phyloP scores from a whole-genome alignment of 2,113 vertebrate species.

The Dunckerocampus dactyliophorus region DNA sequence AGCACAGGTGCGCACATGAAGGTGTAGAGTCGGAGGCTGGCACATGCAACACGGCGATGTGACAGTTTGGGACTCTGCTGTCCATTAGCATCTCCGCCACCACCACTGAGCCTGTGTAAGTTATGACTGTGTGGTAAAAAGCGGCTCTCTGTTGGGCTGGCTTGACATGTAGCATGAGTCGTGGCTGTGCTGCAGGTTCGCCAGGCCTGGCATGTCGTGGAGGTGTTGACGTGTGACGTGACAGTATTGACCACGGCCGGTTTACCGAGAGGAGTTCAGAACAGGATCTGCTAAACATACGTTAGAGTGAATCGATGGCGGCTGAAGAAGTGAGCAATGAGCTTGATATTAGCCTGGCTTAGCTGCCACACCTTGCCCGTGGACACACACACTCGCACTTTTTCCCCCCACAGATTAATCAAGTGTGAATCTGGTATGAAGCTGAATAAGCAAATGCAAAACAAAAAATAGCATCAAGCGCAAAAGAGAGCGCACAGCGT shows the following conservation, averaged over 20 bases:
- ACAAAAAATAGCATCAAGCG: conserved; percentile 22
- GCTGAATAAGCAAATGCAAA: conserved; percentile 50
- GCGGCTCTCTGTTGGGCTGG: conserved; percentile 19
- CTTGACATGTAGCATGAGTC: conserved; percentile 39
- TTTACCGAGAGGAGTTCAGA: conserved; percentile 68
- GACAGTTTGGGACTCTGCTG: conserved; percentile 52
- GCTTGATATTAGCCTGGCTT: conserved; percentile 66
- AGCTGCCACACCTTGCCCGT: conserved; percentile 22
- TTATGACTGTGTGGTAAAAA: conserved; percentile 27
- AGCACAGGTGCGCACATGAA: conserved; percentile 65
- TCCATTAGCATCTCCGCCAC: conserved; percentile 49
- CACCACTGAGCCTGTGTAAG: conserved; percentile 10
- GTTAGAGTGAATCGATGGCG: conserved; percentile 64
- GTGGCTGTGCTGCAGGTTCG: conserved; percentile 17
- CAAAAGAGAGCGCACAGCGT: conserved; percentile 31
- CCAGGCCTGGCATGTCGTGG: conserved; percentile 23
- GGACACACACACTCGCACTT: conserved; percentile 38
- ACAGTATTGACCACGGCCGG: conserved; percentile 62
- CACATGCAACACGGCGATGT: conserved; percentile 47
- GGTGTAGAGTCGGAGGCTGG: conserved; percentile 41
- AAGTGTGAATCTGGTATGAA: conserved; percentile 48
- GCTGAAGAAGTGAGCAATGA: conserved; percentile 60
- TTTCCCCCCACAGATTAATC: conserved; percentile 39
- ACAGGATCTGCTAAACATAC: conserved; percentile 71
- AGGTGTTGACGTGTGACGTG: conserved; percentile 60